A percentile compares a stretch with the other conserved stretches of the same genome.
Evolutionary conservation across 2,797 vertebrate genomes (phyloP).

Genomic region (Epinephelus coioides): DNA sequence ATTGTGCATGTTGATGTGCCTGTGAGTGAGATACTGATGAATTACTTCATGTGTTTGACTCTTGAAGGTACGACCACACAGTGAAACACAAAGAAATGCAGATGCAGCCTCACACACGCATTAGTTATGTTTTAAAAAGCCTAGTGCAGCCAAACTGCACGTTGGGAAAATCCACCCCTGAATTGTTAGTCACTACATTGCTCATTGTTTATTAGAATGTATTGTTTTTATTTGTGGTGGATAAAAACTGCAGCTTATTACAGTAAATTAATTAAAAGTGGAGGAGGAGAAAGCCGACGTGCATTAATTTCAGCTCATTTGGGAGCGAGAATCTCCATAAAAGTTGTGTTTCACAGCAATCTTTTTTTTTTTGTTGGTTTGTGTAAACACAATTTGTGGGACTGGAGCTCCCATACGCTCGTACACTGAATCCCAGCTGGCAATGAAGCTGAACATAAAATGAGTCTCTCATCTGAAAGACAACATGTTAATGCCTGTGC

Average conservation of each 20-base stretch:
- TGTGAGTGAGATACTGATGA: neutral
- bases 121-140: neutral
- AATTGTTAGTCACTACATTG: constrained; percentile 6
- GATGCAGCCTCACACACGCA: neutral
- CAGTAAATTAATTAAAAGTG: constrained; percentile 36
- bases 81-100: neutral
- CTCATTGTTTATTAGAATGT: constrained; percentile 15
- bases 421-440: neutral
- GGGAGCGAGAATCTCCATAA: constrained; percentile 29
- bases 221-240: constrained; percentile 12
- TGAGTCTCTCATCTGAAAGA: constrained; percentile 12
- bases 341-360: constrained; percentile 28
- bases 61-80: neutral
- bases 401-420: constrained; percentile 1
- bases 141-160: neutral
- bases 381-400: constrained; percentile 30
- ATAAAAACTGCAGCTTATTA: constrained; percentile 27
- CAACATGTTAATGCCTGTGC: constrained; percentile 8
- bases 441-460: constrained; percentile 11
- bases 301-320: constrained; percentile 49
- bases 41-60: neutral
- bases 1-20: neutral
- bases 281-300: constrained; percentile 31
- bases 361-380: constrained; percentile 14
- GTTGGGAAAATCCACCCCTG: constrained; percentile 3